A percentile compares a stretch with the other conserved stretches of the same genome.
phyloP scores from a whole-genome alignment of 2,888 invertebrate species.

The Hedychridium roseum region DNA sequence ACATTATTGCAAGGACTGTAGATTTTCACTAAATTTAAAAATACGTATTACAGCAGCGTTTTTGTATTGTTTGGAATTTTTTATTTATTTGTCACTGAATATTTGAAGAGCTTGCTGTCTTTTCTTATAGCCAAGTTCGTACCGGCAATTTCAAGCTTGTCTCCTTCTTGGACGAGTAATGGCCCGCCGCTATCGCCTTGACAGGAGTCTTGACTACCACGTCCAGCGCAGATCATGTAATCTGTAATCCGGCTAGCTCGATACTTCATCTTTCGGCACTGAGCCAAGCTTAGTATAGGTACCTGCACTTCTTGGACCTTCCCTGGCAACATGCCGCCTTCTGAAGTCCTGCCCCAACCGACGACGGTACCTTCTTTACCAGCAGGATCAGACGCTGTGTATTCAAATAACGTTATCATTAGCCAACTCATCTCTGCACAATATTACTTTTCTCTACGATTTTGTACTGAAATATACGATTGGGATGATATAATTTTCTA shows the following conservation, averaged over 20 bases:
- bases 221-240: slow-evolving; percentile 88
- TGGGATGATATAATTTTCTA: too few relatives aligned
- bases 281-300: slow-evolving; percentile 79
- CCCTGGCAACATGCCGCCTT: slow-evolving; percentile 81
- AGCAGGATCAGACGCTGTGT: slow-evolving; percentile 71
- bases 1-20: too few relatives aligned
- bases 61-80: too few relatives aligned
- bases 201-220: slow-evolving; percentile 83
- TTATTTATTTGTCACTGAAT: too few relatives aligned
- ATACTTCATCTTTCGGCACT: slow-evolving; percentile 86
- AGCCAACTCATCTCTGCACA: too few relatives aligned
- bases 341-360: slow-evolving; percentile 86
- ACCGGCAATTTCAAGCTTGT: slow-evolving; percentile 84
- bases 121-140: too few relatives aligned
- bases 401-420: background rate
- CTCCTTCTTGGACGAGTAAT: slow-evolving; percentile 76
- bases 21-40: too few relatives aligned
- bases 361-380: slow-evolving; percentile 81
- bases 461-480: too few relatives aligned
- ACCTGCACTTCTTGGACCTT: slow-evolving; percentile 85
- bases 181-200: slow-evolving; percentile 92
- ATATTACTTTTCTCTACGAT: too few relatives aligned
- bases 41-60: too few relatives aligned
- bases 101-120: too few relatives aligned
- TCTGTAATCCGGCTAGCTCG: slow-evolving; percentile 81